Evolutionary conservation across 2,113 vertebrate species (phyloP), one percentile per base, ranked within the genome.

Genomic region (Alouatta palliata): DNA sequence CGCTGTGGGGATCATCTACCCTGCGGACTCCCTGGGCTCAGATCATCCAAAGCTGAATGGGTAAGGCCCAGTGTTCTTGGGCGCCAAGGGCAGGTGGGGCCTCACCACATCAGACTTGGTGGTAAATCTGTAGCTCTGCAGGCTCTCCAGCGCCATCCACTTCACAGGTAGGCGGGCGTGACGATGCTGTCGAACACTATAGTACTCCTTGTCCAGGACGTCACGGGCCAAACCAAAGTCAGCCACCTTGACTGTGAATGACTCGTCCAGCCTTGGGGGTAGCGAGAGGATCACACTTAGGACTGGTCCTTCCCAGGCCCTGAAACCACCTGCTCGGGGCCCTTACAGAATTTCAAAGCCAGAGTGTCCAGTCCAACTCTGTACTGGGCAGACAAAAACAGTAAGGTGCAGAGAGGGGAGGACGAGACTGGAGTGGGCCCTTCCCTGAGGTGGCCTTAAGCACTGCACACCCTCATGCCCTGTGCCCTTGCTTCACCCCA

Each of bases 111-210:
- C 99, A 0, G 99, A 99, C 97, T 99, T 99, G 49, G 99, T 99
- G 87, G 99, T 99, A 97, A 99, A 99, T 94, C 99, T 99, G 97
- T 99, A 99, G 19, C 99, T 99, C 98, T 99, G 99, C 77, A 99
- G 98, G 97, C 99, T 99, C 98, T 99, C 99, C 13, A 99, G 99
- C 0, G 99, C 99, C 99, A 99, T 99, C 99, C 99, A 99, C 90
- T 99, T 99, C 92, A 99, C 99, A 0, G 99, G 99, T 19, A 99
- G 98, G 98, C 99, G 99, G 66, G 99, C 99, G 0, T 99, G 99
- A 90, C 98, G 99, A 95, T 99, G 99, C 91, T 98, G 99, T 70
- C 92, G 99, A 66, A 99, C 93, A 56, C 99, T 99, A 97, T 99
- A 99, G 98, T 99, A 99, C 61, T 99, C 99, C 97, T 99, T 99